These are phyloP conservation scores for Melanogrammus aeglefinus DNA, from an alignment of 2,797 vertebrate species.

Conservation along the genomic window DNA sequence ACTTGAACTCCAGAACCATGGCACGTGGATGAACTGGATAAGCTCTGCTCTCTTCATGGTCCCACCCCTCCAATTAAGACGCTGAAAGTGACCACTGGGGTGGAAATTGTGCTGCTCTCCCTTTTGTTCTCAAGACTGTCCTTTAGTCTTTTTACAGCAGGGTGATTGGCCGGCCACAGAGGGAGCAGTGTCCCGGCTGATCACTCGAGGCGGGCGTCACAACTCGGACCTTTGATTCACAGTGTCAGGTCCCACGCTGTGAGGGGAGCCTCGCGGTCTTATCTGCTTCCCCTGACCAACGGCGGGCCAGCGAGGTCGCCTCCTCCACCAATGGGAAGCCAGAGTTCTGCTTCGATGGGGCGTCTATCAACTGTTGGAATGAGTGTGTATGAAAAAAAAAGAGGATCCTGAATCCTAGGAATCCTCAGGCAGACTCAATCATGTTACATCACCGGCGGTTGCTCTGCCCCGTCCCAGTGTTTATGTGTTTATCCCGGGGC, in stretches of 20 bases:
- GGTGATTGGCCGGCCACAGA: not conserved
- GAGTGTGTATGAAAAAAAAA: not conserved
- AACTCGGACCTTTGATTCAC: constrained; percentile 34
- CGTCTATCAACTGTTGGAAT: constrained; percentile 8
- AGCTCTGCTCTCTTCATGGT: not conserved
- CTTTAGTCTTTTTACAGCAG: constrained; percentile 9
- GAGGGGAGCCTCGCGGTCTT: not conserved
- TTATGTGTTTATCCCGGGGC: constrained; percentile 39
- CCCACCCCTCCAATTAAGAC: not conserved
- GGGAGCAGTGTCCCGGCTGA: not conserved
- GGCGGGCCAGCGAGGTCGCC: constrained; percentile 25
- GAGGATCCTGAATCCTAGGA: constrained; percentile 3
- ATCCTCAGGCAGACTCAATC: constrained; percentile 22
- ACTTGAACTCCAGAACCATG: not conserved
- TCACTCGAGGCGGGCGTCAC: constrained; percentile 22
- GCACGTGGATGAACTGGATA: not conserved
- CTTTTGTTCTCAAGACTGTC: constrained; percentile 20
- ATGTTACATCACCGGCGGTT: constrained; percentile 34
- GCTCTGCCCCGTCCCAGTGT: constrained; percentile 7
- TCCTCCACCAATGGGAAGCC: not conserved
- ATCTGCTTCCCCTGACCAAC: not conserved
- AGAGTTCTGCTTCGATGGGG: constrained; percentile 6
- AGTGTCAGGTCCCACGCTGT: constrained; percentile 33
- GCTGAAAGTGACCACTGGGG: not conserved
- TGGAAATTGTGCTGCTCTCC: not conserved